Conservation (phyloP, 2,888 invertebrate species). For the Nephrotoma flavescens region DNA sequence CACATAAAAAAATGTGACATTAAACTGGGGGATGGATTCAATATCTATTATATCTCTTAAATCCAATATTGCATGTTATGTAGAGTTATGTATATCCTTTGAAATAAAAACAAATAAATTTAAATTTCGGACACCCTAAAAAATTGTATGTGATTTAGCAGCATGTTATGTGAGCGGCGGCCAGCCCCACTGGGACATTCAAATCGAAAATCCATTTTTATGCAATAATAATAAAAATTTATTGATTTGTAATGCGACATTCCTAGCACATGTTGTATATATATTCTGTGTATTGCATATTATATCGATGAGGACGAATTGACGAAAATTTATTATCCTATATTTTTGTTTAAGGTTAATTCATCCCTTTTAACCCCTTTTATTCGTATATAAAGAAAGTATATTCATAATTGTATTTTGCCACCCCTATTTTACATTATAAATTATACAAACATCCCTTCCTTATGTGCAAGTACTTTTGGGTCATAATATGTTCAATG, state of each 20-base stretch:
- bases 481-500: not conserved
- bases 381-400: not conserved
- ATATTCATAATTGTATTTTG: not conserved
- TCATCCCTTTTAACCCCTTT: not conserved
- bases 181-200: not conserved
- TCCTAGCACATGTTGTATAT: not conserved
- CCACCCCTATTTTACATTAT: not conserved
- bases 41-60: not conserved
- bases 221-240: not conserved
- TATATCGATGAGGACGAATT: not conserved
- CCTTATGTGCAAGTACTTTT: not conserved
- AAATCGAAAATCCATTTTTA: not conserved
- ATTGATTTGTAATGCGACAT: not conserved
- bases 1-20: not conserved
- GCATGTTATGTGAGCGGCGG: not conserved
- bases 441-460: not conserved
- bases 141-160: not conserved
- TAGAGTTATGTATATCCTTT: not conserved
- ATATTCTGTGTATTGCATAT: not conserved
- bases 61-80: not conserved
- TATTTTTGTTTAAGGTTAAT: not conserved
- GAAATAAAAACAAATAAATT: not conserved
- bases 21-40: not conserved
- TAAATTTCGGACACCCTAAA: not conserved
- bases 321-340: not conserved